Percentiles rank a stretch among this genome's conserved stretches.
phyloP scores from a whole-genome alignment of 2,797 vertebrate species.

The Micromesistius poutassou region DNA sequence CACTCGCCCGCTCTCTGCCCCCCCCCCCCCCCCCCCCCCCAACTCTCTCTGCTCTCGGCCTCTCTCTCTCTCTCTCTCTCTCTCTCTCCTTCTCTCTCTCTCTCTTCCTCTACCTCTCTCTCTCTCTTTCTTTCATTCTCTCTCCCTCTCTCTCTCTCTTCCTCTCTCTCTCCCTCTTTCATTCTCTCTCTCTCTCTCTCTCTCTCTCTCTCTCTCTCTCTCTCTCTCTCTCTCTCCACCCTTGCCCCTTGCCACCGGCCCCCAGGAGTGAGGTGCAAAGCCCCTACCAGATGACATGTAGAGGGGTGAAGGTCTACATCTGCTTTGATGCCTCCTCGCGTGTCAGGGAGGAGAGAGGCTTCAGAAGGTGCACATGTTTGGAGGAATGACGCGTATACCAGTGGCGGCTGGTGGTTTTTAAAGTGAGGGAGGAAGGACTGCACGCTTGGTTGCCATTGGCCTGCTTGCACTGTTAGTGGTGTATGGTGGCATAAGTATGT shows the following conservation, averaged over 20 bases:
- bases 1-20: conserved; percentile 48
- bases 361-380: neutral
- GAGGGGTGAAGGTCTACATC: conserved; percentile 29
- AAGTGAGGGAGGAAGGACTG: no score
- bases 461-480: no score
- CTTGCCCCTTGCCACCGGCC: conserved; percentile 43
- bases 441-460: no score
- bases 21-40: conserved; percentile 6
- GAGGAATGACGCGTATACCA: no score
- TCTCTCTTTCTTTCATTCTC: neutral
- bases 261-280: conserved; percentile 48
- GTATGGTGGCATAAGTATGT: no score
- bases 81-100: conserved; percentile 38
- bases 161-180: neutral
- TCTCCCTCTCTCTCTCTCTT: neutral
- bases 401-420: no score
- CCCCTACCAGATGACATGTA: conserved; percentile 51
- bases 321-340: conserved; percentile 1
- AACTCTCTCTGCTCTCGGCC: conserved; percentile 42
- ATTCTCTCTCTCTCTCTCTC: neutral
- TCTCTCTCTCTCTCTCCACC: conserved; percentile 20
- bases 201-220: neutral
- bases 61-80: conserved; percentile 25
- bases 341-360: neutral
- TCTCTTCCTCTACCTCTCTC: conserved; percentile 41